Conservation (phyloP, 2,797 vertebrate species). For the Podargus strigoides region DNA sequence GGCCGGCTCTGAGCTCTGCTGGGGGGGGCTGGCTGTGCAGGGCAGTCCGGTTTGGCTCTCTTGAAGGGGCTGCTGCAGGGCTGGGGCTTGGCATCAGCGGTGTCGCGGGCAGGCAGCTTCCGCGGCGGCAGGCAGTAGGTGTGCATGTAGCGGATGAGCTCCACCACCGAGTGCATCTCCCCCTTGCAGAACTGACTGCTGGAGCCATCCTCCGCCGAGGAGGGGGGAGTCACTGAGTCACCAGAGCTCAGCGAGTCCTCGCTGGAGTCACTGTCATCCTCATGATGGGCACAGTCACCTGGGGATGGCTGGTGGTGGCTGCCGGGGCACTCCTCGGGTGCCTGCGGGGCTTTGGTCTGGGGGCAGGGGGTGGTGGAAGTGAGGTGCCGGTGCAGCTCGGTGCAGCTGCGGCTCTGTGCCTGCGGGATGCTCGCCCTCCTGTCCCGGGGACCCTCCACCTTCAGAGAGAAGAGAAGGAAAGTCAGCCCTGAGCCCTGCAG, state of each 20-base stretch:
- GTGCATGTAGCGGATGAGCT: constrained; percentile 98
- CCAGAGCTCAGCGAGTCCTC: constrained; percentile 72
- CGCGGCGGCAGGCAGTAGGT: constrained; percentile 92
- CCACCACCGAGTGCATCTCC: constrained; percentile 86
- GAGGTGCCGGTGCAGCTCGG: constrained; percentile 94
- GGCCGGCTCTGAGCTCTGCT: not conserved
- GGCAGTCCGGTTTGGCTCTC: constrained; percentile 53
- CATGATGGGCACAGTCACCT: constrained; percentile 1
- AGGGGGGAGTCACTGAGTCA: constrained; percentile 38
- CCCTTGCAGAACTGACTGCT: constrained; percentile 78
- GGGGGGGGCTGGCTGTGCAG: not conserved
- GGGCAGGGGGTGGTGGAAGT: constrained; percentile 70
- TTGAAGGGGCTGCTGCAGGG: constrained; percentile 66
- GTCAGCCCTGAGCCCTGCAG: not conserved
- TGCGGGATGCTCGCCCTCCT: constrained; percentile 75
- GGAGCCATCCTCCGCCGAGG: not conserved
- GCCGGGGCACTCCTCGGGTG: constrained; percentile 39
- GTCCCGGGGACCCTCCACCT: constrained; percentile 80
- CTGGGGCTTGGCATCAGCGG: constrained; percentile 69
- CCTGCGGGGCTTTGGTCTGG: constrained; percentile 55
- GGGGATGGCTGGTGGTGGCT: not conserved
- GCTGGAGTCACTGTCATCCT: constrained; percentile 77
- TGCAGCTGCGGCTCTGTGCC: constrained; percentile 83
- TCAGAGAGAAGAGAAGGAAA: not conserved
- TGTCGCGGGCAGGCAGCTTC: constrained; percentile 81